Evolutionary conservation across 2,888 invertebrate species (phyloP).

Genomic region (Drosophila limbata): DNA sequence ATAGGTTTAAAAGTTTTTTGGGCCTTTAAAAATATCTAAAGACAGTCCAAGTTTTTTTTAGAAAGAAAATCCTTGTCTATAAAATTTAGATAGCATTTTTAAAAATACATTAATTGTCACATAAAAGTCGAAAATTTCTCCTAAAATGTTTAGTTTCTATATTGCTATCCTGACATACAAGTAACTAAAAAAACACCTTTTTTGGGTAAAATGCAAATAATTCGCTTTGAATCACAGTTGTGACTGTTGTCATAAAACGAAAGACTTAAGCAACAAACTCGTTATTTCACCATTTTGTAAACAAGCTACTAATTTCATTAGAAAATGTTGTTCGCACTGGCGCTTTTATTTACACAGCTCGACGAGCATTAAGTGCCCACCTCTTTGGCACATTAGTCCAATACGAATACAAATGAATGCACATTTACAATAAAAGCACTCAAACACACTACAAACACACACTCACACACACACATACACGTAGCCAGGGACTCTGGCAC

Average conservation of each 20-base stretch:
- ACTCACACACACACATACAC: conserved; percentile 16
- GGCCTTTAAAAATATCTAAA: too few species aligned
- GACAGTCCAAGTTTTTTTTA: too few species aligned
- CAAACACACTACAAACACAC: conserved; percentile 20
- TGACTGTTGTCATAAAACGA: conserved; percentile 38
- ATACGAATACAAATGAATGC: conserved; percentile 77
- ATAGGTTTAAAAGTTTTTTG: too few species aligned
- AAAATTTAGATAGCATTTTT: too few species aligned
- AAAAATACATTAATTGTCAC: too few species aligned
- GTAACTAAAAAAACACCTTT: background rate
- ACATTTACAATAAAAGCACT: conserved; percentile 73
- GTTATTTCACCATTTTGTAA: conserved; percentile 64
- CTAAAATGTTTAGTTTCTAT: background rate
- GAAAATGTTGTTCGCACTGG: conserved; percentile 50
- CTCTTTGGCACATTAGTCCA: conserved; percentile 77
- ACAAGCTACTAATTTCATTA: conserved; percentile 64
- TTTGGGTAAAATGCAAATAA: conserved; percentile 1
- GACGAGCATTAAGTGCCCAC: conserved; percentile 73
- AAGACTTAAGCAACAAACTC: conserved; percentile 66
- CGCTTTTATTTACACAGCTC: conserved; percentile 74
- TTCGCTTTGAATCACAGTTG: conserved; percentile 11
- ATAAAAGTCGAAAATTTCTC: background rate
- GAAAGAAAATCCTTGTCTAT: too few species aligned
- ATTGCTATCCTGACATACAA: background rate
- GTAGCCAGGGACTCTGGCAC: conserved; percentile 34